Evolutionary conservation across 1,140 invertebrate species (phyloP).

Genomic region (Homalodisca vitripennis): DNA sequence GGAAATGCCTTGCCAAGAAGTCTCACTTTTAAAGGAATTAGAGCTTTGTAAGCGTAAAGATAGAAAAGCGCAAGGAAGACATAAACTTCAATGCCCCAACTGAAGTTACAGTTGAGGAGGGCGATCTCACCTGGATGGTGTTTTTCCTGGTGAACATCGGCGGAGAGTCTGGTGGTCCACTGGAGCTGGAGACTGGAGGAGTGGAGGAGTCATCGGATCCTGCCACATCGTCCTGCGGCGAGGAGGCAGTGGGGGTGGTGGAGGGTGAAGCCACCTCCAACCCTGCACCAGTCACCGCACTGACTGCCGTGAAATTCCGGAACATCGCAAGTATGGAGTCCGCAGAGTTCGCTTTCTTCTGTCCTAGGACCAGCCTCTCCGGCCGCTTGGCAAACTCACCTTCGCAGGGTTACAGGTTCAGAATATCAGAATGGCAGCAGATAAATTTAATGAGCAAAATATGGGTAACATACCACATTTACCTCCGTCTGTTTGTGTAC

Average conservation of each 20-base stretch:
- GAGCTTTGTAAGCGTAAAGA: too few species aligned
- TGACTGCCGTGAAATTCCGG: conserved; percentile 58
- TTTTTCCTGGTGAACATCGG: conserved; percentile 40
- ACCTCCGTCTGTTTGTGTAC: too few species aligned
- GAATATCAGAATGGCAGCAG: too few species aligned
- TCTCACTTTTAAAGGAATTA: too few species aligned
- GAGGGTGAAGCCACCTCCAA: conserved; percentile 58
- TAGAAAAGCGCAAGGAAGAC: too few species aligned
- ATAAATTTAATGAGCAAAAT: too few species aligned
- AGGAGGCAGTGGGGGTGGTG: conserved; percentile 60
- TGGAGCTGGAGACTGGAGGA: conserved; percentile 55
- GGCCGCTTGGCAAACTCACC: conserved; percentile 27
- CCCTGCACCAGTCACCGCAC: conserved; percentile 47
- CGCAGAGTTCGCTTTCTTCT: conserved; percentile 60
- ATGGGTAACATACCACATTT: too few species aligned
- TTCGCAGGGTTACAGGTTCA: too few species aligned
- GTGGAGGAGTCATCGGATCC: conserved; percentile 64
- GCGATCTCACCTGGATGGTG: conserved; percentile 40
- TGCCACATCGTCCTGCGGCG: conserved; percentile 62
- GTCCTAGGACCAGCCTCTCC: conserved; percentile 21
- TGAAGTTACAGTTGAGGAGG: too few species aligned
- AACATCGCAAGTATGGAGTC: conserved; percentile 76
- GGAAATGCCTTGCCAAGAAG: too few species aligned
- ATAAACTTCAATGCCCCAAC: too few species aligned
- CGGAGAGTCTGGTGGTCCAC: conserved; percentile 57